phyloP scores from a whole-genome alignment of 2,113 vertebrate species.

The Eublepharis macularius region DNA sequence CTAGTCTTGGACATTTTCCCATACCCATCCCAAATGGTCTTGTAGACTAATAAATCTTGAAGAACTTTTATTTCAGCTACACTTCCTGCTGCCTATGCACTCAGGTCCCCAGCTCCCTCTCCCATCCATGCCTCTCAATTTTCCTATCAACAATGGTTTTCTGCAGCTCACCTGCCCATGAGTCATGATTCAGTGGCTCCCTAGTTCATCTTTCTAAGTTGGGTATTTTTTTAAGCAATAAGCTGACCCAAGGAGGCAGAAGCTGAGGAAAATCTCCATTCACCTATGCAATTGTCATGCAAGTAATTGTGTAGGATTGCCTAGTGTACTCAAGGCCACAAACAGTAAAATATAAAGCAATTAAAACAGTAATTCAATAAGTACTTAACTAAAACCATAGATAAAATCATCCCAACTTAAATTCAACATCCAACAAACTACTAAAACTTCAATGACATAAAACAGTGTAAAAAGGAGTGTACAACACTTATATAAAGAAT shows the following conservation, averaged over 20 bases:
- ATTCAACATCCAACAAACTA: too few species aligned
- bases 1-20: not conserved
- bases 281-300: not conserved
- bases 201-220: not conserved
- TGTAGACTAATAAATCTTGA: not conserved
- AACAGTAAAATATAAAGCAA: too few species aligned
- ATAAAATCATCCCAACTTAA: too few species aligned
- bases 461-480: too few species aligned
- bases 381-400: too few species aligned
- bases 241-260: not conserved
- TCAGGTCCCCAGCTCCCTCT: not conserved
- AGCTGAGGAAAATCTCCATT: not conserved
- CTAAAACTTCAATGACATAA: too few species aligned
- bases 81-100: not conserved
- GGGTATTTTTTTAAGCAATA: not conserved
- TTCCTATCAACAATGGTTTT: not conserved
- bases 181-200: too few species aligned
- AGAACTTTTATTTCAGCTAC: not conserved
- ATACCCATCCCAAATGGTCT: not conserved
- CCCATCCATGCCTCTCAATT: not conserved
- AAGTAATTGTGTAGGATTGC: not conserved
- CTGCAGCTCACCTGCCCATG: not conserved
- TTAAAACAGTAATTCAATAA: too few species aligned
- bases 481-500: too few species aligned
- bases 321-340: too few species aligned